Evolutionary conservation across 2,888 invertebrate species (phyloP).

Genomic region (Dolichopus griseipennis): DNA sequence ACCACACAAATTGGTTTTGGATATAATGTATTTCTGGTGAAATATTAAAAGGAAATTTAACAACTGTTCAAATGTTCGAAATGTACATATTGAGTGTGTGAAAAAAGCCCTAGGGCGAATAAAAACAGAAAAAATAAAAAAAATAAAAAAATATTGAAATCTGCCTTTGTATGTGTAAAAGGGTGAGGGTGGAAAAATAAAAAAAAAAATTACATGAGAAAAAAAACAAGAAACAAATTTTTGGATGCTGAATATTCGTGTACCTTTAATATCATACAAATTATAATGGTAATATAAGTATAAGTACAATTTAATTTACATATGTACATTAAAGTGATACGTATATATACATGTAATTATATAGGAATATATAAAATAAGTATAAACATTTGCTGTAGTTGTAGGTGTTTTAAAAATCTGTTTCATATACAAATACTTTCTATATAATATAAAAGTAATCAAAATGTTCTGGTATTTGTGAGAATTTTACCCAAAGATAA

Average conservation of each 20-base stretch:
- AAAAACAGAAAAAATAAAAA: no score
- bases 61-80: conserved; percentile 6
- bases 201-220: background rate
- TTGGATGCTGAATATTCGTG: no score
- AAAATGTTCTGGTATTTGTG: background rate
- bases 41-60: conserved; percentile 6
- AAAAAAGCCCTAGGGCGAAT: background rate
- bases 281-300: no score
- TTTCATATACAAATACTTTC: background rate
- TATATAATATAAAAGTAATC: background rate
- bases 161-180: background rate
- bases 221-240: no score
- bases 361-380: background rate
- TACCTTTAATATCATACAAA: no score
- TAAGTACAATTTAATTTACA: no score
- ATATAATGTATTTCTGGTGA: background rate
- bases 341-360: background rate
- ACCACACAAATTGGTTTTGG: background rate
- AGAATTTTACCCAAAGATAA: background rate
- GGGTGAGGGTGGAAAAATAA: background rate
- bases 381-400: no score
- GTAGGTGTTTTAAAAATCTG: no score
- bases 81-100: conserved; percentile 6
- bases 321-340: background rate
- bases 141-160: no score